A percentile compares a stretch with the other conserved stretches of the same genome.
These are phyloP conservation scores for Cantharis nigra DNA, from an alignment of 2,888 invertebrate genomes.

Conservation along the genomic window DNA sequence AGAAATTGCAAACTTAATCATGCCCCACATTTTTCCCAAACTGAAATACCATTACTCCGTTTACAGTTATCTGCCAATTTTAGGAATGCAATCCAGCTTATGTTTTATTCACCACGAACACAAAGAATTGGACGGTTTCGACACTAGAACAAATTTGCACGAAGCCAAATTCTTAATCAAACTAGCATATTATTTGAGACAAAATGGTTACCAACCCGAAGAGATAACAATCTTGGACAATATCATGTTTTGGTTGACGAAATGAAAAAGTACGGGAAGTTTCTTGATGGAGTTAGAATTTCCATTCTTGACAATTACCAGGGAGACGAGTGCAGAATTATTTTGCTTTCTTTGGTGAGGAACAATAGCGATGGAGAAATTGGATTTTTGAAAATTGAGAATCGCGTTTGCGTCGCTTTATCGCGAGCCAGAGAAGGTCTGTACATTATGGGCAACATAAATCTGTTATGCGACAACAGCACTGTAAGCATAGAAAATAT, in stretches of 20 bases:
- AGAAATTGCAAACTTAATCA: constrained; percentile 63
- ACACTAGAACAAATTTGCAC: constrained; percentile 65
- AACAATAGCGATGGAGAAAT: constrained; percentile 70
- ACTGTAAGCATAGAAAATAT: constrained; percentile 33
- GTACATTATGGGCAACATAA: constrained; percentile 76
- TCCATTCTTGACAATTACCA: constrained; percentile 80
- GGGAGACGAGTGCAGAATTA: constrained; percentile 79
- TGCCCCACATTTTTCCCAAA: constrained; percentile 69
- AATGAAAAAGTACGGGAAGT: constrained; percentile 30
- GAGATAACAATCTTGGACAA: constrained; percentile 77
- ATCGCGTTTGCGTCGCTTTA: constrained; percentile 60
- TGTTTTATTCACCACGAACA: constrained; percentile 70
- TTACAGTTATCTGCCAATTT: constrained; percentile 59
- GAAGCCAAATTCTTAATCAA: constrained; percentile 69
- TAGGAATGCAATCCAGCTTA: constrained; percentile 65
- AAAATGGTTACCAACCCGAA: constrained; percentile 62
- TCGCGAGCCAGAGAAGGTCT: constrained; percentile 69
- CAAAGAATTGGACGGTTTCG: constrained; percentile 62
- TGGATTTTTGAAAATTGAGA: constrained; percentile 71
- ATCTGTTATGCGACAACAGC: constrained; percentile 59
- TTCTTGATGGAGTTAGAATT: constrained; percentile 61
- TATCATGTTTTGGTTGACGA: constrained; percentile 62
- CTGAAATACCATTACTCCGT: constrained; percentile 67
- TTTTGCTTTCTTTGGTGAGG: constrained; percentile 79
- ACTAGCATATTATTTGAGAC: constrained; percentile 65